Evolutionary conservation across 2,888 invertebrate species (phyloP).

Genomic region (Allygus modestus): DNA sequence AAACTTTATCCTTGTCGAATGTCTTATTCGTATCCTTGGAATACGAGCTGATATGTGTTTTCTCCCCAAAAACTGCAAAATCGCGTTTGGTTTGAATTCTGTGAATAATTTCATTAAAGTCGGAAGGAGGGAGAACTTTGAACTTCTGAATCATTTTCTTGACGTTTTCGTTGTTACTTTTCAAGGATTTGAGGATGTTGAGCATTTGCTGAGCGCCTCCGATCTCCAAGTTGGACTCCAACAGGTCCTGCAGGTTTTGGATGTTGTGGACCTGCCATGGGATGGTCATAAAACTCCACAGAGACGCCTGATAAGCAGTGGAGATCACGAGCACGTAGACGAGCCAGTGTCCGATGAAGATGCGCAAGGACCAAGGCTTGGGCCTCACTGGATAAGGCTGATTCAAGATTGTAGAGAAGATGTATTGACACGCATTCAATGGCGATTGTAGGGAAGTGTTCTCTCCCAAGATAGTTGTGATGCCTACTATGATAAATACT

Average conservation of each 20-base stretch:
- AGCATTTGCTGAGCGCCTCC: slow-evolving; percentile 68
- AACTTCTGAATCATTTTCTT: slow-evolving; percentile 65
- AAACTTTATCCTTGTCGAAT: slow-evolving; percentile 47
- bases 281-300: slow-evolving; percentile 70
- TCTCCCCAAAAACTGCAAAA: slow-evolving; percentile 66
- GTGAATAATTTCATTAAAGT: slow-evolving; percentile 65
- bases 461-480: slow-evolving; percentile 15
- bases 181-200: slow-evolving; percentile 66
- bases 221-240: slow-evolving; percentile 68
- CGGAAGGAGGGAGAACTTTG: slow-evolving; percentile 65
- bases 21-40: slow-evolving; percentile 54
- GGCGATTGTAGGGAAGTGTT: slow-evolving; percentile 52
- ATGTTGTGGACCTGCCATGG: slow-evolving; percentile 69
- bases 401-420: slow-evolving; percentile 47
- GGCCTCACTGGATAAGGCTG: slow-evolving; percentile 53
- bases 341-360: slow-evolving; percentile 69
- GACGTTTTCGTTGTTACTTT: slow-evolving; percentile 64
- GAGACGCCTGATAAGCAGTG: slow-evolving; percentile 67
- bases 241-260: slow-evolving; percentile 66
- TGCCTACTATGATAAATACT: slow-evolving; percentile 41
- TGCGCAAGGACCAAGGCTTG: slow-evolving; percentile 39
- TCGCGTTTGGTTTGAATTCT: slow-evolving; percentile 63
- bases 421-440: slow-evolving; percentile 51
- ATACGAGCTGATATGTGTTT: slow-evolving; percentile 53
- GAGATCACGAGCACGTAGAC: slow-evolving; percentile 68